phyloP scores from a whole-genome alignment of 2,888 invertebrate genomes.

The Antheraea yamamai region DNA sequence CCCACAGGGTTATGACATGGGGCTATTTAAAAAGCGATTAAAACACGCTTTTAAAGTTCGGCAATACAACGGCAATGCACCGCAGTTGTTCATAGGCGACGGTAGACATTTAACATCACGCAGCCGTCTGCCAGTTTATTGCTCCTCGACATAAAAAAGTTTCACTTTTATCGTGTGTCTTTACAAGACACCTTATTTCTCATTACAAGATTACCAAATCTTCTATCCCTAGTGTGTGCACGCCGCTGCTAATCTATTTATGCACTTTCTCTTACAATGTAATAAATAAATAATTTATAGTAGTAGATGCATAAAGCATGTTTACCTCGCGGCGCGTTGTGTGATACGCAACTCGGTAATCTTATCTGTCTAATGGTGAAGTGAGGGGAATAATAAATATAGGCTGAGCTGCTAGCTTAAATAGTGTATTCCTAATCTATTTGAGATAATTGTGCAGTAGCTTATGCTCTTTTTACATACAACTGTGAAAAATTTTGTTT shows the following conservation, averaged over 20 bases:
- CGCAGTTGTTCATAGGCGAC: no score
- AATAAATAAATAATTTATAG: constrained; percentile 49
- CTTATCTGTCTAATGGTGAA: constrained; percentile 59
- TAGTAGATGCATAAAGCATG: constrained; percentile 30
- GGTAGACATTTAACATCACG: no score
- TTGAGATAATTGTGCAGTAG: constrained; percentile 15
- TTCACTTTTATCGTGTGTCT: no score
- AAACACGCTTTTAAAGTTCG: no score
- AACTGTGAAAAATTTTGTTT: neutral
- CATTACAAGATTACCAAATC: neutral
- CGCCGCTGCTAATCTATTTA: neutral
- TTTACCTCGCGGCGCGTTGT: constrained; percentile 40
- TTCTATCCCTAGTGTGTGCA: neutral
- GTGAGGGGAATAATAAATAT: constrained; percentile 59
- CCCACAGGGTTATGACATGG: no score
- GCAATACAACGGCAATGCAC: no score
- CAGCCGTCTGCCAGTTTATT: no score
- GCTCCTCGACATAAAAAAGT: no score
- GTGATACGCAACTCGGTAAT: constrained; percentile 62
- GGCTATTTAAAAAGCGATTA: no score
- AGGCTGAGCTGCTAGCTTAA: constrained; percentile 35
- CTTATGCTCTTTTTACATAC: constrained; percentile 2
- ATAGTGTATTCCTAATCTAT: constrained; percentile 19
- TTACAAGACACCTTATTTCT: no score
- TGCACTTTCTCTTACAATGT: constrained; percentile 31